These are phyloP conservation scores for Mycalesis mineus DNA, from an alignment of 2,888 invertebrate genomes.

Conservation along the genomic window DNA sequence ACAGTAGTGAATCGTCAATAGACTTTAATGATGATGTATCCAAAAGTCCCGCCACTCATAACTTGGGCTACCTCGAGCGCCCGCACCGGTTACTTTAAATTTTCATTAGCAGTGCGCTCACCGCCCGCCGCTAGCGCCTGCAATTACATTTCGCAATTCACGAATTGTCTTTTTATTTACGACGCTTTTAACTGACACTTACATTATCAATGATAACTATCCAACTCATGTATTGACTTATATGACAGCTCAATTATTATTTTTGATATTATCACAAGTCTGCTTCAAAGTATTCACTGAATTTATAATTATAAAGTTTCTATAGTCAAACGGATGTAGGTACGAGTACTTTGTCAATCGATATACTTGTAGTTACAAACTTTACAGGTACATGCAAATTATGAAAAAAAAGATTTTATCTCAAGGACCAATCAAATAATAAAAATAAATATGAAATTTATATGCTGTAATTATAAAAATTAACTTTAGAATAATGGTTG, in stretches of 20 bases:
- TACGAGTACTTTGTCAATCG: too few species aligned
- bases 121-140: slow-evolving; percentile 40
- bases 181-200: slow-evolving; percentile 39
- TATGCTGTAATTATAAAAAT: too few species aligned
- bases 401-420: too few species aligned
- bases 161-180: slow-evolving; percentile 63
- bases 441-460: too few species aligned
- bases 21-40: too few species aligned
- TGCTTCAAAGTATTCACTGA: not conserved
- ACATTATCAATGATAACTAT: slow-evolving; percentile 24
- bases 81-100: slow-evolving; percentile 68
- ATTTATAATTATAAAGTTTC: too few species aligned
- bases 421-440: too few species aligned
- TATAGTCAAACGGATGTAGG: too few species aligned
- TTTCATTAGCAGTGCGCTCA: slow-evolving; percentile 60
- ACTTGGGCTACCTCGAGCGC: slow-evolving; percentile 33
- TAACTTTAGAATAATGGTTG: not conserved
- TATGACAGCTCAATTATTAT: not conserved
- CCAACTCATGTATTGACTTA: not conserved
- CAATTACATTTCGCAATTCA: slow-evolving; percentile 68
- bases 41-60: not conserved
- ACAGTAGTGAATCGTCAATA: too few species aligned
- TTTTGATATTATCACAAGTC: not conserved
- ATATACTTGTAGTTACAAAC: too few species aligned
- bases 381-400: too few species aligned